Evolutionary conservation across 2,888 invertebrate genomes (phyloP), one percentile per base, ranked within the genome.

Genomic region (Psylliodes chrysocephalus): DNA sequence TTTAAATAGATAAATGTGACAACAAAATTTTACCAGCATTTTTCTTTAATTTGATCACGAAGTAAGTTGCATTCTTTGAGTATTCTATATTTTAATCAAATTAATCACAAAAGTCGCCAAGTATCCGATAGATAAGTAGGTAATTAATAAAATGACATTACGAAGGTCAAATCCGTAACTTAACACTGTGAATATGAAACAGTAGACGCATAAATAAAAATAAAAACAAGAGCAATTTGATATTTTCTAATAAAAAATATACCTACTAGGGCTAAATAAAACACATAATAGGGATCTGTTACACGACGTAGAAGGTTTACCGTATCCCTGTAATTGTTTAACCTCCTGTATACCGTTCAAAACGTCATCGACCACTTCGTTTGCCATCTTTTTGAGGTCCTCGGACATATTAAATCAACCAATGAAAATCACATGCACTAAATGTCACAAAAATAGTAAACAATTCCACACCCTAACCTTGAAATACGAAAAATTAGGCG

Each of bases 191-290:
- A 8, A 22, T 8, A 2, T 33, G 42, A 47, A 59, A 38, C 14
- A 38, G 22, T 7, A 49, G 25, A 22, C 8, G 12, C 6, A 19
- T n/a, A 40, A n/a, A n/a, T 2, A 47, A 38, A 53, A 52, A 17
- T n/a, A 28, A 49, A 15, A 51, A 25, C 7, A 59, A 40, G 28
- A 60, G 57, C 22, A 10, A 51, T 51, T 51, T 51, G 40, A 18
- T 49, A 42, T n/a, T 12, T 19, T 44, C 14, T 15, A 12, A 30
- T 12, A 33, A 46, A 35, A 67, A 62, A 60, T 60, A 73, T 74
- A 82, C 85, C 73, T 85, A 86, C 86, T 78, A 69, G 85, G 86
- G 72, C 83, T 79, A 64, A 86, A 83, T 63, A 85, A 77, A 70
- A 83, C 82, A 80, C 85, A 86, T 71, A 85, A 77, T 67, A 85